Percentiles rank a stretch among this genome's conserved stretches.
Conservation (phyloP, 2,113 vertebrate genomes). For the Anser cygnoides region DNA sequence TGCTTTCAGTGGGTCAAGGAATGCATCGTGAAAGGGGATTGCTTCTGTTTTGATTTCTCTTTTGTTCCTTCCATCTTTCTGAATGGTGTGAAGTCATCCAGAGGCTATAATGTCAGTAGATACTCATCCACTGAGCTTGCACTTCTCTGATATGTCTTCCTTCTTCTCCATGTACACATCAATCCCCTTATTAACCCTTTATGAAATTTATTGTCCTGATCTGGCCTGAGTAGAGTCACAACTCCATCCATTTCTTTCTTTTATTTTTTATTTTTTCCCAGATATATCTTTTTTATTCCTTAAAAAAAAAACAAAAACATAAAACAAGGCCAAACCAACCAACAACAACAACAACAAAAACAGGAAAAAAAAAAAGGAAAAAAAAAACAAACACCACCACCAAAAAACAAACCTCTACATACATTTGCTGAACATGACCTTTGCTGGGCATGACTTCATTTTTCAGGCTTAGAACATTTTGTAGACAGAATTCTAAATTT, state of each 20-base stretch:
- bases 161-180: background rate
- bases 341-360: background rate
- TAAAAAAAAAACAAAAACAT: background rate
- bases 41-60: background rate
- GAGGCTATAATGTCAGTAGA: background rate
- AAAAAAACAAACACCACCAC: background rate
- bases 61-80: background rate
- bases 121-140: background rate
- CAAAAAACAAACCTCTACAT: background rate
- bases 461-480: background rate
- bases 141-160: background rate
- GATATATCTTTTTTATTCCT: background rate
- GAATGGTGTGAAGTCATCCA: background rate
- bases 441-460: background rate
- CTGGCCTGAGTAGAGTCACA: background rate
- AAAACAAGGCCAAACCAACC: background rate
- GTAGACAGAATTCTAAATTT: constrained; percentile 16
- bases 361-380: background rate
- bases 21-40: background rate
- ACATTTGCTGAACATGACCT: background rate
- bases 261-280: rapidly evolving
- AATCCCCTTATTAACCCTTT: background rate
- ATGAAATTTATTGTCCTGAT: background rate
- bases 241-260: background rate
- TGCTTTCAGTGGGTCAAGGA: background rate